Percentiles rank a stretch among this genome's conserved stretches.
Conservation (phyloP, 2,113 vertebrate species). For the Phycodurus eques region DNA sequence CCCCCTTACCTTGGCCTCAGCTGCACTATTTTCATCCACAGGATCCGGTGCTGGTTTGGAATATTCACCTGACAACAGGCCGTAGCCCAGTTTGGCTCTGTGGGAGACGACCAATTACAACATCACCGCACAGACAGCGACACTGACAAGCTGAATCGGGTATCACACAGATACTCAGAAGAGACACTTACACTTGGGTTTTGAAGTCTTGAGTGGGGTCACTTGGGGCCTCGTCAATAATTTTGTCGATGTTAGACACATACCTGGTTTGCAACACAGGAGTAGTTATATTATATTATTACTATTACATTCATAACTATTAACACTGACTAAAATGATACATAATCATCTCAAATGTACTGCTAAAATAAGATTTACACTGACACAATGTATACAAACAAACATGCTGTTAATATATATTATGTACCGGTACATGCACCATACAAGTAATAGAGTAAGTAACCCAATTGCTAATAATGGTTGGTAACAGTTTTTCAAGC, state of each 20-base stretch:
- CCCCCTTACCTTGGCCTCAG: conserved; percentile 83
- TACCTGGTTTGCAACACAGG: conserved; percentile 73
- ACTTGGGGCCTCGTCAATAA: conserved; percentile 86
- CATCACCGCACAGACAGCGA: conserved; percentile 11
- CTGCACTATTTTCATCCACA: conserved; percentile 76
- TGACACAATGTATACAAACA: too few relatives aligned
- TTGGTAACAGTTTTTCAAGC: too few relatives aligned
- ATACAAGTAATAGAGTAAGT: too few relatives aligned
- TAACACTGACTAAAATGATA: too few relatives aligned
- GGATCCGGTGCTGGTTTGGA: conserved; percentile 84
- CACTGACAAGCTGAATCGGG: neutral
- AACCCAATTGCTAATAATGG: too few relatives aligned
- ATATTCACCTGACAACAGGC: conserved; percentile 93
- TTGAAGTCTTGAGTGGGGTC: conserved; percentile 98
- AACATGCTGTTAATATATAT: too few relatives aligned
- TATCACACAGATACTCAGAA: neutral
- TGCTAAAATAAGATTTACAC: too few relatives aligned
- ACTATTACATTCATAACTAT: too few relatives aligned
- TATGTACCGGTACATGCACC: too few relatives aligned
- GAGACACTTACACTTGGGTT: conserved; percentile 91
- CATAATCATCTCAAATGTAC: too few relatives aligned
- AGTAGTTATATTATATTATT: too few relatives aligned
- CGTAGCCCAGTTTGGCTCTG: conserved; percentile 94
- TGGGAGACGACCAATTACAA: conserved; percentile 34
- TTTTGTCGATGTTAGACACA: conserved; percentile 92